Base-by-base conservation (phyloP, 2,797 vertebrate genomes). In the Microchirus variegatus region DNA sequence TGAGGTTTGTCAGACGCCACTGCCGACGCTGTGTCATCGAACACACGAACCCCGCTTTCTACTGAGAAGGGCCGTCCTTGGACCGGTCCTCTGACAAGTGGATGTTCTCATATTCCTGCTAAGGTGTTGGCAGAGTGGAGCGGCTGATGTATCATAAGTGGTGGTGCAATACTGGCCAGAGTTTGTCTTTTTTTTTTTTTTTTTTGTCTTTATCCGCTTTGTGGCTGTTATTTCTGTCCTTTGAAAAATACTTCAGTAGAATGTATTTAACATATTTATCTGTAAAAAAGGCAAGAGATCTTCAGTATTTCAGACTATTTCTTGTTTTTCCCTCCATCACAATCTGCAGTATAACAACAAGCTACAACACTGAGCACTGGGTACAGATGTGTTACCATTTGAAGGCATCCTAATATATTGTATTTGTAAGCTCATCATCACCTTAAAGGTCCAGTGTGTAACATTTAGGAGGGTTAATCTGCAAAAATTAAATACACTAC, bases 1-100 rank as follows among this genome's bases (percentile, higher is more conserved):
- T 99, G 82, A 90, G 95, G 9, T 97, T 99, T 3, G 95, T 99
- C 50, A 91, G 97, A 63, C 95, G 96, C 42, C 96, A 99, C 75
- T 99, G 96, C 90, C 95, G 95, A 65, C 96, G 96, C 77, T 99
- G 98, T 40, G 94, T 97, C 81, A 99, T 99, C 67, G 98, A 99
- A 89, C 98, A 99, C 94, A 98, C 96, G 48, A 98, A 98, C 91
- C 98, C 98, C 1, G 97, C 95, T 70, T 99, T 99, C 92, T 99
- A 97, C 94, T 99, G 91, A 99, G 62, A 18, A 40, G 0, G 40
- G 56, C 26, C 3, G 3, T 40, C 50, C 19, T 36, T 19, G 70
- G 70, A 57, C 63, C 53, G 49, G 36, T 63, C 75, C 54, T 79
- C 60, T 79, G 90, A 89, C 87, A 82, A 87, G 79, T 72, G 80